A percentile compares a stretch with the other conserved stretches of the same genome.
Conservation (phyloP, 2,888 invertebrate genomes). For the Rhamnusium bicolor region DNA sequence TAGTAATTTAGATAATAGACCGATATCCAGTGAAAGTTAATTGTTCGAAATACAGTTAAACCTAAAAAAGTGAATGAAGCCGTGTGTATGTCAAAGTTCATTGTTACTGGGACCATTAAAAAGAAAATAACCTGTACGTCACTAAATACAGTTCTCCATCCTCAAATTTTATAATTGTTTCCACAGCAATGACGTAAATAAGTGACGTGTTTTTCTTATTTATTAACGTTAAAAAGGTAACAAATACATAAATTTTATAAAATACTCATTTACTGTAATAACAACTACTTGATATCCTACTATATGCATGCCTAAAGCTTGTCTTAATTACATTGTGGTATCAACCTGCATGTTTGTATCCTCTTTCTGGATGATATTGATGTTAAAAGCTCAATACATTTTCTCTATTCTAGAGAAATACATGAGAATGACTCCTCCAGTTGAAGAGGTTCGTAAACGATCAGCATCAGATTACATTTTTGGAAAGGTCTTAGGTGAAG, state of each 20-base stretch:
- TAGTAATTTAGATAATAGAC: conserved; percentile 15
- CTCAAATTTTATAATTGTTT: conserved; percentile 37
- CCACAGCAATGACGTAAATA: conserved; percentile 41
- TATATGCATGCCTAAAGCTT: background rate
- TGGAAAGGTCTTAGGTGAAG: conserved; percentile 96
- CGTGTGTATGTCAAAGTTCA: background rate
- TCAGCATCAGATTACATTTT: conserved; percentile 94
- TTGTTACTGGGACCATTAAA: conserved; percentile 14
- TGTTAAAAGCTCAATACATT: background rate
- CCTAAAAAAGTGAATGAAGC: conserved; percentile 18
- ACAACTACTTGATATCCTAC: background rate
- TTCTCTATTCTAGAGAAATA: conserved; percentile 11
- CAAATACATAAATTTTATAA: conserved; percentile 25
- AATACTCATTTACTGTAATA: background rate
- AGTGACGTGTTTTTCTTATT: conserved; percentile 32
- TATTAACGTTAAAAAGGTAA: conserved; percentile 30
- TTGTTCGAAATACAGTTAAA: background rate
- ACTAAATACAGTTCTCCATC: background rate
- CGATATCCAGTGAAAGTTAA: background rate
- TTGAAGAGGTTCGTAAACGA: conserved; percentile 75
- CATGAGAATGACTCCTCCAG: conserved; percentile 63
- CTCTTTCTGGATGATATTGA: background rate
- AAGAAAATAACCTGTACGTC: conserved; percentile 25
- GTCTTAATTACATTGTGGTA: background rate
- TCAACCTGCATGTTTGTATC: background rate